Evolutionary conservation across 2,888 invertebrate genomes (phyloP).

Genomic region (Diarsia rubi): DNA sequence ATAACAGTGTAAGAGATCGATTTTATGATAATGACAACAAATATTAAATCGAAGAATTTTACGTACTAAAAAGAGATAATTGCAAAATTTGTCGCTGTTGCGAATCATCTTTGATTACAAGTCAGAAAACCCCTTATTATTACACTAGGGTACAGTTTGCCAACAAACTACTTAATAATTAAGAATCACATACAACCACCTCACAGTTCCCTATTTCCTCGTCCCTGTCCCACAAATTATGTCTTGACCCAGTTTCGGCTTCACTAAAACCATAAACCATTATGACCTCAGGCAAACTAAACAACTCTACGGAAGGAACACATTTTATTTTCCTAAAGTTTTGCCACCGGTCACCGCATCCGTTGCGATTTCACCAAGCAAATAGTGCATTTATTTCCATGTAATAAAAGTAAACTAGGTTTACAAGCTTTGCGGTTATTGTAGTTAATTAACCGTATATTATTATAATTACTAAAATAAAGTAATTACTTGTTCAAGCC

Average conservation of each 20-base stretch:
- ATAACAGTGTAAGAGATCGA: background rate
- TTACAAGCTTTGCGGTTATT: constrained; percentile 26
- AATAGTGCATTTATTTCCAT: constrained; percentile 19
- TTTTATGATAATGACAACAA: background rate
- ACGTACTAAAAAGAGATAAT: background rate
- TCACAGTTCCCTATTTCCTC: background rate
- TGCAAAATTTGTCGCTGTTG: background rate
- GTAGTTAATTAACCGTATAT: background rate
- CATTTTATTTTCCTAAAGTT: constrained; percentile 9
- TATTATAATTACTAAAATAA: constrained; percentile 15
- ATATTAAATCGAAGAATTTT: background rate
- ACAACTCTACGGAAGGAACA: background rate
- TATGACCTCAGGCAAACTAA: constrained; percentile 12
- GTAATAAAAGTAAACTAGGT: constrained; percentile 32
- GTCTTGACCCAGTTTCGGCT: constrained; percentile 13
- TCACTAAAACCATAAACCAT: constrained; percentile 17
- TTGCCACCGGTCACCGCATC: constrained; percentile 11
- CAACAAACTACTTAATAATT: background rate
- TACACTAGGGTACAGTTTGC: background rate
- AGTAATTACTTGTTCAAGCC: constrained; percentile 8
- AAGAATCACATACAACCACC: background rate
- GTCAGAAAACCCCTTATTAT: background rate
- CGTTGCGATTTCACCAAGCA: constrained; percentile 9
- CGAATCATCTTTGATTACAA: background rate
- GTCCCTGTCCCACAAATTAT: background rate